Conservation (phyloP, 2,888 invertebrate genomes). For the Octonoba sinensis region DNA sequence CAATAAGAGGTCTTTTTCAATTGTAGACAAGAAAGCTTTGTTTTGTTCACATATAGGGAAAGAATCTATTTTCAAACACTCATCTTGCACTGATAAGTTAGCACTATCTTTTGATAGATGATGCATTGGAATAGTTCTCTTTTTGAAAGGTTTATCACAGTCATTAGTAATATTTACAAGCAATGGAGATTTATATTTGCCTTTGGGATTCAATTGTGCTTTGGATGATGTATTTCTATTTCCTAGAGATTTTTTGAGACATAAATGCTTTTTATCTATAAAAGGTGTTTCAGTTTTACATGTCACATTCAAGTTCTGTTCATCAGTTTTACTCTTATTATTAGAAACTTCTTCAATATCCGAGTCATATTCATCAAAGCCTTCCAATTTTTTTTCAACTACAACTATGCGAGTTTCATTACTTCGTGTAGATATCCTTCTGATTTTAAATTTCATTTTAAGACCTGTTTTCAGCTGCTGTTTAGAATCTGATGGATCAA, state of each 20-base stretch:
- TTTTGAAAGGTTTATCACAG: too few relatives aligned
- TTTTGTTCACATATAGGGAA: too few relatives aligned
- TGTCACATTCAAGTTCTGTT: too few relatives aligned
- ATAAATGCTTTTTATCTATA: background rate
- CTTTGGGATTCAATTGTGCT: background rate
- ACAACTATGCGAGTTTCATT: constrained; percentile 40
- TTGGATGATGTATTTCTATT: background rate
- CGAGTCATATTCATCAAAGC: constrained; percentile 5
- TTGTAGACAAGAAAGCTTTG: too few relatives aligned
- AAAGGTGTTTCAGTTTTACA: too few relatives aligned
- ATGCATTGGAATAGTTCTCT: too few relatives aligned
- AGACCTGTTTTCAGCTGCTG: background rate
- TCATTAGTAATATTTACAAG: background rate
- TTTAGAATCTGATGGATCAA: constrained; percentile 12
- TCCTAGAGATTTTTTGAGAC: background rate
- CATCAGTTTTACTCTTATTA: too few relatives aligned
- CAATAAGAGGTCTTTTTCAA: too few relatives aligned
- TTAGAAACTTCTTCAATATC: background rate
- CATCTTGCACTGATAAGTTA: too few relatives aligned
- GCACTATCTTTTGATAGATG: too few relatives aligned
- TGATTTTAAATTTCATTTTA: constrained; percentile 37
- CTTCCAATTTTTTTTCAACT: constrained; percentile 34
- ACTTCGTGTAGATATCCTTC: constrained; percentile 24
- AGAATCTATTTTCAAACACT: too few relatives aligned
- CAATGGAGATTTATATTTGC: background rate